Evolutionary conservation across 1,140 invertebrate species (phyloP), one percentile per base, ranked within the genome.

Genomic region (Pseudomyrmex pallidus): DNA sequence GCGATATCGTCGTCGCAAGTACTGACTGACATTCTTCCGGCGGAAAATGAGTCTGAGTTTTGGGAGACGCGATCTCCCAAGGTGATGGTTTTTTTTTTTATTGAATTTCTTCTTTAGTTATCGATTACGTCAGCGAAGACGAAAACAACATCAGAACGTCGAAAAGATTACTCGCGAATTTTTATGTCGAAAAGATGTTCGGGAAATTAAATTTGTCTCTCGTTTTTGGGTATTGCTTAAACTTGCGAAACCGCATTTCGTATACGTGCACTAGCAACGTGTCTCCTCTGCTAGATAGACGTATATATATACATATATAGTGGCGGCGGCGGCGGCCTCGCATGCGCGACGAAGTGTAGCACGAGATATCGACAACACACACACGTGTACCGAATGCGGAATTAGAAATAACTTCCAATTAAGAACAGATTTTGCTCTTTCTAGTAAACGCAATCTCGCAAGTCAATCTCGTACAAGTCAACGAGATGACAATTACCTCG

Each of bases 21-120:
- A 68, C 20, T 59, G 54, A 35, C 35, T 7, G 50, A 52, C 13
- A 48, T 46, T 17, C n/a, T 22, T 22, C 48, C 15, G 17, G 54
- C 20, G 54, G 66, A 59, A 59, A n/a, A 80, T 72, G 76, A 80
- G 44, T 44, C 59, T 70, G 25, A 52, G 20, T n/a, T 70, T 80
- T 35, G 66, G 66, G 44, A 70, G 66, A 50, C 54, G 17, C 20
- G 10, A 5, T 78, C 64, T 57, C 46, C 15, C 76, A 15, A 68
- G 76, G 74, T 78, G 35, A 35, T 7, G 35, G 0, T 35, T 5
- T 35, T 35, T 35, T 7, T 35, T 35, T 35, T 35, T 35, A 48
- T 35, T 13, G 13, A 13, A n/a, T 77, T 52, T 52, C 5, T 50
- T 15, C 44, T 13, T n/a, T 2, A 5, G 25, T 56, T 70, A 4